Evolutionary conservation across 2,888 invertebrate genomes (phyloP).

Genomic region (Podabrus alpinus): DNA sequence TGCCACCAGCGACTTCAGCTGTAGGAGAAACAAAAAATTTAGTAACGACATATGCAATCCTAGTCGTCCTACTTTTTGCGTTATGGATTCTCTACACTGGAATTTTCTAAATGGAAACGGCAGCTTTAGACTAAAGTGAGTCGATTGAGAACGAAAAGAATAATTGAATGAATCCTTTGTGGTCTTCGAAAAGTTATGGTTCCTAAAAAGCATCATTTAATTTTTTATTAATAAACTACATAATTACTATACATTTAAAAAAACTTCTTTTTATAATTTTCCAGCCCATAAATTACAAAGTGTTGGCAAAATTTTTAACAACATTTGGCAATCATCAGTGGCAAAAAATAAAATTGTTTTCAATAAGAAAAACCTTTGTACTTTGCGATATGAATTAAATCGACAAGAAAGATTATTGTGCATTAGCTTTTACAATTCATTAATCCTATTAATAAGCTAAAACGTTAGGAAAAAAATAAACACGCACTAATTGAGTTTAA

Average conservation of each 20-base stretch:
- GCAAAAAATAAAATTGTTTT: not conserved
- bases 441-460: not conserved
- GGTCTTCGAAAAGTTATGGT: too few relatives aligned
- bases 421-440: not conserved
- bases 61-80: conserved; percentile 67
- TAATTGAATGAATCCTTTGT: too few relatives aligned
- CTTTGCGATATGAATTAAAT: not conserved
- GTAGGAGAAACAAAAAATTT: conserved; percentile 65
- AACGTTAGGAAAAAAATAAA: conserved; percentile 11
- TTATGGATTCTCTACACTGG: conserved; percentile 73
- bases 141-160: too few relatives aligned
- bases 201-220: not conserved
- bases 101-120: conserved; percentile 49
- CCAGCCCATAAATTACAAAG: conserved; percentile 8
- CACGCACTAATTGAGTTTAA: conserved; percentile 19
- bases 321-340: not conserved
- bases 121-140: not conserved
- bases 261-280: conserved; percentile 3
- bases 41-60: conserved; percentile 71
- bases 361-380: not conserved
- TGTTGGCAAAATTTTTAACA: conserved; percentile 5
- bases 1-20: conserved; percentile 12
- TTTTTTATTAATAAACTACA: not conserved
- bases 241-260: not conserved
- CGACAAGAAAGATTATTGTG: not conserved